Conservation (phyloP, 2,888 invertebrate genomes). For the Dasysyrphus tricinctus region DNA sequence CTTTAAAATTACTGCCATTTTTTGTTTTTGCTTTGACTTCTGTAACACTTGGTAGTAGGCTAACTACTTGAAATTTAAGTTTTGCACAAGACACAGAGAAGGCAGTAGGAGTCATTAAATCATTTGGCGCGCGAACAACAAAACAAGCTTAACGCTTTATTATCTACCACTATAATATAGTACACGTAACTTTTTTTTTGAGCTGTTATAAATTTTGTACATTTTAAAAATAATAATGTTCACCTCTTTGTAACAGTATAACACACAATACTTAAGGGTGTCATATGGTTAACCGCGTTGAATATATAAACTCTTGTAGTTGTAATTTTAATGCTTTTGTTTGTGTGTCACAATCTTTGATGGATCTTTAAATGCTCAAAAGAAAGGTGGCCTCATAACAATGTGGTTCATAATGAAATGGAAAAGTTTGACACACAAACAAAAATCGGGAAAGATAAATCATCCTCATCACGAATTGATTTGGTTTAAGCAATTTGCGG, state of each 20-base stretch:
- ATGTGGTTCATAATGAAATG: slow-evolving; percentile 20
- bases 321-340: slow-evolving; percentile 36
- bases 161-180: not conserved
- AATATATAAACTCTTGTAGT: slow-evolving; percentile 32
- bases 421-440: not conserved
- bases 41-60: not conserved
- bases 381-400: slow-evolving; percentile 8
- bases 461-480: slow-evolving; percentile 2
- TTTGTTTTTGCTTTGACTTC: not conserved
- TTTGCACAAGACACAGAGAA: slow-evolving; percentile 13
- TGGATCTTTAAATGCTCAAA: slow-evolving; percentile 38
- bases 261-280: slow-evolving; percentile 53
- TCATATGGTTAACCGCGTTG: slow-evolving; percentile 63
- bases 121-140: slow-evolving; percentile 35
- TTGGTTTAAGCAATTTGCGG: not conserved
- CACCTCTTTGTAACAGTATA: slow-evolving; percentile 16
- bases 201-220: slow-evolving; percentile 1
- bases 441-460: slow-evolving; percentile 12
- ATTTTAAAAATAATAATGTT: slow-evolving; percentile 4
- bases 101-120: slow-evolving; percentile 21
- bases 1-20: slow-evolving; percentile 13
- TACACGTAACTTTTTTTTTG: not conserved
- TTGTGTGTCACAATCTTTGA: slow-evolving; percentile 45
- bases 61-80: slow-evolving; percentile 9
- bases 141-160: slow-evolving; percentile 15